Conservation (phyloP, 2,113 vertebrate genomes). For the Gulo gulo region DNA sequence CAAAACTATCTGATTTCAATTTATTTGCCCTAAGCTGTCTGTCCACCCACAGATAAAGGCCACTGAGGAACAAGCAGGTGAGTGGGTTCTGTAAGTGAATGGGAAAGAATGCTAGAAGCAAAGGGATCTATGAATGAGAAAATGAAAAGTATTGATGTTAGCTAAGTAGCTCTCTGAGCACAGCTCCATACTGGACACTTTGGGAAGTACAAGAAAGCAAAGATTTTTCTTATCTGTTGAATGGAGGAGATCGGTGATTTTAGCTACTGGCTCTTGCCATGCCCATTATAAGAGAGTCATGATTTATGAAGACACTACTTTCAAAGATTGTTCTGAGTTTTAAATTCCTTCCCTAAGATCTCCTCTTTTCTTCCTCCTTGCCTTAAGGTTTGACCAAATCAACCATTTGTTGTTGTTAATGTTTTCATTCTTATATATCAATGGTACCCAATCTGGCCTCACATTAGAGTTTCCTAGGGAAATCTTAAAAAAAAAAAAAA, state of each 20-base stretch:
- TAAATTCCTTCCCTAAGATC: background rate
- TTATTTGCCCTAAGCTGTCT: background rate
- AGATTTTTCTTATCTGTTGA: background rate
- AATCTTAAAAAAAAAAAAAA: background rate
- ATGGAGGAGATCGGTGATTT: background rate
- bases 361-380: background rate
- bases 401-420: background rate
- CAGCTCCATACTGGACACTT: background rate
- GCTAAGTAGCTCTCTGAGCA: background rate
- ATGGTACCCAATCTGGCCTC: background rate
- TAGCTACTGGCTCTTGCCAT: background rate
- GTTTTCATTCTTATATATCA: background rate
- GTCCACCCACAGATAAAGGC: background rate
- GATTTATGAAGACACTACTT: conserved; percentile 13
- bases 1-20: background rate
- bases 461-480: background rate
- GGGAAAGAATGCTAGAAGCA: background rate
- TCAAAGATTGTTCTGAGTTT: background rate
- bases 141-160: background rate
- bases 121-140: background rate
- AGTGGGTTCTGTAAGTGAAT: background rate
- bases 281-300: background rate
- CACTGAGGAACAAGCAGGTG: background rate
- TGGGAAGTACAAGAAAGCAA: background rate
- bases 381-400: background rate